These are phyloP conservation scores for Dasyornis broadbenti DNA, from an alignment of 2,113 vertebrate genomes.

Conservation along the genomic window DNA sequence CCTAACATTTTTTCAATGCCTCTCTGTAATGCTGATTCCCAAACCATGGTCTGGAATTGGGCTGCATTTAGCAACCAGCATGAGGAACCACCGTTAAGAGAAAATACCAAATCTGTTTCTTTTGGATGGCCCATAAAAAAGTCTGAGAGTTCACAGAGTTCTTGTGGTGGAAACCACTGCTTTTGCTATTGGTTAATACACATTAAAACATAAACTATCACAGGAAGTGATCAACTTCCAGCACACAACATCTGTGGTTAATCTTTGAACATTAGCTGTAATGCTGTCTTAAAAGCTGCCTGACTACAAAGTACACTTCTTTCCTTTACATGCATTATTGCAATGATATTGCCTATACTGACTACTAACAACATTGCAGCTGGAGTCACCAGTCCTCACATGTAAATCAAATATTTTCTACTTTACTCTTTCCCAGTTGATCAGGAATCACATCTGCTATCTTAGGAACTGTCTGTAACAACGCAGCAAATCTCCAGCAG, in stretches of 20 bases:
- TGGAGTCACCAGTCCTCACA: background rate
- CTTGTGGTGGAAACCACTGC: background rate
- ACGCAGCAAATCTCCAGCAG: background rate
- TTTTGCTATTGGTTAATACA: constrained; percentile 2
- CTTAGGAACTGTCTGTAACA: background rate
- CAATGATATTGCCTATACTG: background rate
- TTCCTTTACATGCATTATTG: background rate
- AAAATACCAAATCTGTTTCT: background rate
- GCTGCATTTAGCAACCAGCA: background rate
- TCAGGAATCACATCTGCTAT: background rate
- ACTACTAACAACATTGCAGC: background rate
- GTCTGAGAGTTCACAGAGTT: background rate
- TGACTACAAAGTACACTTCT: background rate
- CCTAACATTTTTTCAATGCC: background rate
- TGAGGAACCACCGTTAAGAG: background rate
- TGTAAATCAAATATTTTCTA: background rate
- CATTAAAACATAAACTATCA: background rate
- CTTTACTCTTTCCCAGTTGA: background rate
- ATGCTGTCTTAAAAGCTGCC: background rate
- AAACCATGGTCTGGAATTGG: background rate
- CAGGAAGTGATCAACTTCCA: background rate
- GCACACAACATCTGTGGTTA: background rate
- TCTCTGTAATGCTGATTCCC: background rate
- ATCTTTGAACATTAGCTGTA: background rate
- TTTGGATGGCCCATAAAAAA: background rate